Base-by-base conservation (phyloP, 2,888 invertebrate species). In the Deroplatys truncata region DNA sequence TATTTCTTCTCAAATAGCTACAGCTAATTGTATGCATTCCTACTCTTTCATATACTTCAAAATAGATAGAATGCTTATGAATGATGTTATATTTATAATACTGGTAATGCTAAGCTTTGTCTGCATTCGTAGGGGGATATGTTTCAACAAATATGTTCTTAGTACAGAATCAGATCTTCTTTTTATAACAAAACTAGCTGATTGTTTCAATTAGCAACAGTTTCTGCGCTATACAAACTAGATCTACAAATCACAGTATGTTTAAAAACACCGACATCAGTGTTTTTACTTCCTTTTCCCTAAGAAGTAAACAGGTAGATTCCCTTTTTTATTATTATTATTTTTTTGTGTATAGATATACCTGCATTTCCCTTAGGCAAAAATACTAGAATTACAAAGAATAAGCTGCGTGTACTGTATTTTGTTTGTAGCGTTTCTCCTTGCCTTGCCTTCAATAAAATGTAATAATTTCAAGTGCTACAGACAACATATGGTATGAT, bases 141-240 rank as follows among this genome's bases (percentile, higher is more conserved):
- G 94, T 94, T 94, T 94, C 94, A 93, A 93, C 93, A 93, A 93
- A 93, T 72, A 72, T 72, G 56, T 72, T 72, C 56, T 85, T 82
- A 89, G 15, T 43, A 28, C 35, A 72, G n/a, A 82, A 56, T 85
- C 72, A 72, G 82, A 85, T 84, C 72, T 84, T 7, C 56, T 72
- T 72, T 72, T 72, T 72, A 25, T 72, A 72, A 84, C 88, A 90
- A 72, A 72, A 20, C 16, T 72, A 20, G 56, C 56, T 72, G 56
- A 72, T 72, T 72, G 56, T 20, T 20, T 20, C 56, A 72, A 72
- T 72, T 20, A 20, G 56, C 56, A 72, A 72, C 4, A 72, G 25
- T 25, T 72, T 72, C 20, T 72, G 56, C 7, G 3, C 56, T 35
- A 4, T n/a, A 35, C 25, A 35, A 35, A 87, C 35, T 25, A 29